Conservation (phyloP, 2,888 invertebrate species). For the Darwinula stevensoni region DNA sequence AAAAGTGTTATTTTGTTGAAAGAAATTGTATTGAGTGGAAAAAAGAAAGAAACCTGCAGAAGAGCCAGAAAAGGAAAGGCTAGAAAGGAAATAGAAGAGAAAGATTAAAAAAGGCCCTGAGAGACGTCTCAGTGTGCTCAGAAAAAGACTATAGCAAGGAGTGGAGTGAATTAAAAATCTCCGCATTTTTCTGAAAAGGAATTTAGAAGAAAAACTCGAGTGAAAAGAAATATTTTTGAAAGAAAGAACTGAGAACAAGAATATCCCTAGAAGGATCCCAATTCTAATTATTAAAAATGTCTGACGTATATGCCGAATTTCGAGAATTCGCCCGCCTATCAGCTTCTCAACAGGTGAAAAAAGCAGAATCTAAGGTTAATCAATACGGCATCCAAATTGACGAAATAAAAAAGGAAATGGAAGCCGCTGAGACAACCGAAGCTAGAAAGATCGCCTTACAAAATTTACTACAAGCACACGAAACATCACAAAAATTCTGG, state of each 20-base stretch:
- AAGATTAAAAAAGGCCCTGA: conserved; percentile 2
- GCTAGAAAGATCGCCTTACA: conserved; percentile 2
- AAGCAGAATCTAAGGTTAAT: conserved; percentile 2
- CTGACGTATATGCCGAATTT: conserved; percentile 2
- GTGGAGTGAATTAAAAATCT: conserved; percentile 2
- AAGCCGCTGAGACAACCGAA: conserved; percentile 2
- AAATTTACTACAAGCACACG: conserved; percentile 2
- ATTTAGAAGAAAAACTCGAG: conserved; percentile 2
- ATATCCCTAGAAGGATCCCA: conserved; percentile 2
- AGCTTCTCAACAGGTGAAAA: conserved; percentile 2
- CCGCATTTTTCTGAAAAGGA: conserved; percentile 2
- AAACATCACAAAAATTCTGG: conserved; percentile 2
- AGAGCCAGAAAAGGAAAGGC: conserved; percentile 2
- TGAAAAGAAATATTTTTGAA: conserved; percentile 2
- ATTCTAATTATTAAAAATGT: conserved; percentile 2
- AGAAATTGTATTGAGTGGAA: conserved; percentile 2
- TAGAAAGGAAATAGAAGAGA: conserved; percentile 2
- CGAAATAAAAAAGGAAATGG: conserved; percentile 2
- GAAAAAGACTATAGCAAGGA: conserved; percentile 1
- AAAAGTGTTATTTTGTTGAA: conserved; percentile 2
- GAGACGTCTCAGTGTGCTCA: conserved; percentile 2
- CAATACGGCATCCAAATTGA: conserved; percentile 2
- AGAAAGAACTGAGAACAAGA: conserved; percentile 2
- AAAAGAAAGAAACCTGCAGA: conserved; percentile 2
- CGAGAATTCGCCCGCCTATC: conserved; percentile 2